Conservation (phyloP, 1,140 invertebrate genomes). For the Drosophila lowei region DNA sequence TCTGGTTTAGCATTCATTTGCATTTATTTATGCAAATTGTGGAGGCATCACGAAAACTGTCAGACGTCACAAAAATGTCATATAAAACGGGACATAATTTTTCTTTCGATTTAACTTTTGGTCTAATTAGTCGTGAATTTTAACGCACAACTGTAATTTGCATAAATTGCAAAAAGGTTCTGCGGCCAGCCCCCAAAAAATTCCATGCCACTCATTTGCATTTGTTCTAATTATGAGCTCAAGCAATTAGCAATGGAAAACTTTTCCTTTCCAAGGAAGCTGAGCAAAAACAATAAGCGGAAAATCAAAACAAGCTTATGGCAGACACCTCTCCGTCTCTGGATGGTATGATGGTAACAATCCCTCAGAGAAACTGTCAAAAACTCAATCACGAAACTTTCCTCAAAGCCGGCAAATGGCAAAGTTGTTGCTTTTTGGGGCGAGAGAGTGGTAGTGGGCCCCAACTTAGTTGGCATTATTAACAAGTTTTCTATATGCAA, state of each 20-base stretch:
- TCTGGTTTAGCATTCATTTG: slow-evolving; percentile 46
- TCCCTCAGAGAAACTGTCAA: slow-evolving; percentile 40
- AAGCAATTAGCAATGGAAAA: slow-evolving; percentile 65
- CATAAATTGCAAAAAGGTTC: slow-evolving; percentile 54
- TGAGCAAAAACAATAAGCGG: slow-evolving; percentile 54
- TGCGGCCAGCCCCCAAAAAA: slow-evolving; percentile 12
- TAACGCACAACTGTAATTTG: slow-evolving; percentile 51
- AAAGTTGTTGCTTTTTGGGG: slow-evolving; percentile 47
- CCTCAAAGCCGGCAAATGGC: slow-evolving; percentile 51
- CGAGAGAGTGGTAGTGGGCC: too few species aligned
- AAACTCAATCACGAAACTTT: slow-evolving; percentile 77
- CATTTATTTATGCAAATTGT: slow-evolving; percentile 49
- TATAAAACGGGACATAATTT: slow-evolving; percentile 37
- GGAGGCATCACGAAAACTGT: slow-evolving; percentile 17
- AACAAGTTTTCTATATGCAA: slow-evolving; percentile 75
- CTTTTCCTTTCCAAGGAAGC: slow-evolving; percentile 36
- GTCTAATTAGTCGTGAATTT: slow-evolving; percentile 70
- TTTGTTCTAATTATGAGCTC: slow-evolving; percentile 65
- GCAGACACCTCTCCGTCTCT: slow-evolving; percentile 44
- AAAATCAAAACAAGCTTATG: slow-evolving; percentile 64
- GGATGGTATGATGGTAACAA: neutral
- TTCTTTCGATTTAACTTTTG: slow-evolving; percentile 45
- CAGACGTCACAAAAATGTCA: slow-evolving; percentile 33
- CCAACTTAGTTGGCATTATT: slow-evolving; percentile 60
- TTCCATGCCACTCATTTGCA: slow-evolving; percentile 40